Base-by-base conservation (phyloP, 1,140 invertebrate species). In the Oncopodura yosiiana region DNA sequence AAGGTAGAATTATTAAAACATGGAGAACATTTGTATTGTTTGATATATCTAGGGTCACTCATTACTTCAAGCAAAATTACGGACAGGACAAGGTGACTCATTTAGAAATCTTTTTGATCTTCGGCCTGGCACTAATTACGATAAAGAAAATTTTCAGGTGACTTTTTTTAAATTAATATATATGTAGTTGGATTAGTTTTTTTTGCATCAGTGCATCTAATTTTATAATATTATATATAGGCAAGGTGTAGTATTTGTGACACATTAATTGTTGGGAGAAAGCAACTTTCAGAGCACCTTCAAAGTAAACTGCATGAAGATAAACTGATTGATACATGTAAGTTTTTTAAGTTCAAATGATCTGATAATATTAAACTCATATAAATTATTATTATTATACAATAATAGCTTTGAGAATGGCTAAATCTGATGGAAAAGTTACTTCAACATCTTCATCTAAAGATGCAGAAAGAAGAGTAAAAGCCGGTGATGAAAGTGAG, bases 121-220 rank as follows among this genome's bases (percentile, higher is more conserved):
- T n/a, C 24, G 52, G 11, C 23, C 34, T 23, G 60, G 52, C 3
- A n/a, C 36, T 18, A 44, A 42, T 24, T 59, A 56, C 41, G 57
- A 59, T 3, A 59, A 55, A 30, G 27, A 42, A 42, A 51, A 58
- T 38, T 58, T 58, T 23, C 60, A 62, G 49, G 60, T 62, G 34
- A 52, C 23, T 53, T 30, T n/a, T 29, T 30, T 19, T 46, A 58
- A 30, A 6, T 39, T 21, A 24, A 48, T 32, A 29, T 39, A 11
- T 53, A n/a, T 38, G 43, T 3, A 18, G 12, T 23, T 34, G n/a
- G 12, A 44, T 8, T 44, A 23, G 24, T 21, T 14, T 39, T 44
- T 44, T 26, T 8, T 21, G 9, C 8, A 23, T 14, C 11, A 29
- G 37, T 32, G 37, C 4, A 3, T 3, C 3, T 29, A 3, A 19